A percentile compares a stretch with the other conserved stretches of the same genome.
These are phyloP conservation scores for Alloplasta piceator DNA, from an alignment of 2,888 invertebrate species.

Conservation along the genomic window DNA sequence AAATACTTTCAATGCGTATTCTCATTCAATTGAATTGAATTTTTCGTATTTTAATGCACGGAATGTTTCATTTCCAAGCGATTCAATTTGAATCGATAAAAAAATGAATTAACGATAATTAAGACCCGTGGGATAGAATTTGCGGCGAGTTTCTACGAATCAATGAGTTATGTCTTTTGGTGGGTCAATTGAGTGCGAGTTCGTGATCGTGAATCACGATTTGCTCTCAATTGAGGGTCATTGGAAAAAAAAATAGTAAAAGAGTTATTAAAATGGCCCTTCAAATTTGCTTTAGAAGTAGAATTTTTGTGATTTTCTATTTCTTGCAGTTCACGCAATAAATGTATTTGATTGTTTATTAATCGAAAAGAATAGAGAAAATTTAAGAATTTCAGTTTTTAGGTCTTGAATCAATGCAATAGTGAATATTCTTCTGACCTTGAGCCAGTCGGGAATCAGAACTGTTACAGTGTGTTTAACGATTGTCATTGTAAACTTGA, in stretches of 20 bases:
- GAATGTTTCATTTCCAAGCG: neutral
- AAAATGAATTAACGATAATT: slow-evolving; percentile 32
- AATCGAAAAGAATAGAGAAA: neutral
- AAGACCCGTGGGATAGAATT: slow-evolving; percentile 40
- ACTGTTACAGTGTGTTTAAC: slow-evolving; percentile 17
- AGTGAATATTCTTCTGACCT: slow-evolving; percentile 25
- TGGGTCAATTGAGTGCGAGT: slow-evolving; percentile 59
- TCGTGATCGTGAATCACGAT: slow-evolving; percentile 37
- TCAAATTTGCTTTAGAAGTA: slow-evolving; percentile 14
- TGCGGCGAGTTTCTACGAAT: neutral
- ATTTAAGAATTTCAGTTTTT: neutral
- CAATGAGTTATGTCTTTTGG: slow-evolving; percentile 42
- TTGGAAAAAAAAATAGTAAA: slow-evolving; percentile 51
- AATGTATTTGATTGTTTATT: neutral
- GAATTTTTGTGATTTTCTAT: slow-evolving; percentile 5
- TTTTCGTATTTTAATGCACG: neutral
- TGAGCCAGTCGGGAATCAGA: slow-evolving; percentile 46
- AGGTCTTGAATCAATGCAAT: neutral
- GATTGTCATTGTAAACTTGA: slow-evolving; percentile 31
- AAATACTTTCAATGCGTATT: neutral
- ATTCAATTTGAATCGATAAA: slow-evolving; percentile 41
- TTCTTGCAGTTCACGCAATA: neutral
- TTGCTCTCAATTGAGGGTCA: slow-evolving; percentile 56
- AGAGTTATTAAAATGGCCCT: neutral
- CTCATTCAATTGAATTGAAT: neutral